Percentiles rank a stretch among this genome's conserved stretches.
Conservation (phyloP, 2,113 vertebrate genomes). For the Salvator merianae region DNA sequence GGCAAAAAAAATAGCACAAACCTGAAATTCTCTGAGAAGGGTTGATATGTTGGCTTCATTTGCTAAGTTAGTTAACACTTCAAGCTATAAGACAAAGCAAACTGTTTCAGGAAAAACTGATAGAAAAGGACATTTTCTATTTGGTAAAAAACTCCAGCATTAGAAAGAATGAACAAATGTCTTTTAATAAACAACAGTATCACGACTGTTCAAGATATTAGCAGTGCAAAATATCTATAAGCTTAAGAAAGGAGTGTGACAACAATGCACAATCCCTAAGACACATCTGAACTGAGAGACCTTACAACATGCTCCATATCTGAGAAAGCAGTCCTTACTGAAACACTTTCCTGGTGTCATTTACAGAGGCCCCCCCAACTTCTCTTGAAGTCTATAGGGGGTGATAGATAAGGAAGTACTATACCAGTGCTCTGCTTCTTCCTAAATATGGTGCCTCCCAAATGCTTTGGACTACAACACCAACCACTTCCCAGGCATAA, state of each 20-base stretch:
- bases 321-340: not conserved
- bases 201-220: too few species aligned
- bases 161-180: too few species aligned
- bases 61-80: slow-evolving; percentile 95
- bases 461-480: too few species aligned
- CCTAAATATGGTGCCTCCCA: not conserved
- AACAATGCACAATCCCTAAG: not conserved
- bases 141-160: not conserved
- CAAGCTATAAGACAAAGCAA: slow-evolving; percentile 79
- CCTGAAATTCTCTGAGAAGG: slow-evolving; percentile 97
- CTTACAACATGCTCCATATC: not conserved
- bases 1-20: slow-evolving; percentile 57
- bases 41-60: slow-evolving; percentile 96
- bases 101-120: not conserved
- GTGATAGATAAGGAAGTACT: not conserved
- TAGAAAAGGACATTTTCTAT: not conserved
- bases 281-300: not conserved
- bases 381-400: not conserved
- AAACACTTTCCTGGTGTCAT: not conserved
- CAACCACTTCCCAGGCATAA: too few species aligned
- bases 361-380: not conserved
- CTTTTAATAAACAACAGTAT: too few species aligned
- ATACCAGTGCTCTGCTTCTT: too few species aligned
- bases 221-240: too few species aligned
- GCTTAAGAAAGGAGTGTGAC: slow-evolving; percentile 11